Base-by-base conservation (phyloP, 2,113 vertebrate species). In the Tragelaphus imberbis region DNA sequence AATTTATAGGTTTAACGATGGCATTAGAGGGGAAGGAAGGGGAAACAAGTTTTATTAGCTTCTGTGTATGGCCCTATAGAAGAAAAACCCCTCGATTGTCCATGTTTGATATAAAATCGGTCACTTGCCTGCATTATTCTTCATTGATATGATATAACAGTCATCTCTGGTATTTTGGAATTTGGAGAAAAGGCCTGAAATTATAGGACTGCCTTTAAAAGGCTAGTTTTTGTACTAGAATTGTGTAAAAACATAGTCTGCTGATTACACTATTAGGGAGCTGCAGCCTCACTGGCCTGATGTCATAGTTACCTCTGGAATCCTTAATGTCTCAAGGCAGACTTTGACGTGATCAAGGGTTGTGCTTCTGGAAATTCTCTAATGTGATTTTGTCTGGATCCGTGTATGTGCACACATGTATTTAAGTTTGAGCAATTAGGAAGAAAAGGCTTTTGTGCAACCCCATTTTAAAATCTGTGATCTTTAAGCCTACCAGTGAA, bases 221-320 rank as follows among this genome's bases (percentile, higher is more conserved):
- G 33, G 90, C 47, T 88, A 89, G 75, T 44, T 92, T 97, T 97
- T 91, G 21, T 93, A 55, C 51, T 87, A 96, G 59, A 98, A 97
- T 90, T 96, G 85, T 92, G 59, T 44, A 75, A 97, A 96, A 75
- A 87, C 84, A 15, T 92, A 40, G 30, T 86, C 63, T 44, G 15
- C 23, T 90, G 49, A 91, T 90, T 96, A 98, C 91, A 95, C 16
- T n/a, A 55, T 94, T n/a, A 91, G n/a, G 84, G 94, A 44, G 56
- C 47, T 68, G 14, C 93, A 89, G 96, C 80, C 63, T 97, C 55
- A 30, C 58, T 98, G 92, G 96, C 21, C n/a, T 88, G 15, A 51
- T 86, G 58, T 71, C 84, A 25, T 53, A 53, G 33, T 87, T 92
- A 89, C 55, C 63, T 95, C 96, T 91, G 88, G 28, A 94, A 91